A percentile compares a stretch with the other conserved stretches of the same genome.
phyloP scores from a whole-genome alignment of 2,888 invertebrate genomes.

The Alloscopus bannaensis region DNA sequence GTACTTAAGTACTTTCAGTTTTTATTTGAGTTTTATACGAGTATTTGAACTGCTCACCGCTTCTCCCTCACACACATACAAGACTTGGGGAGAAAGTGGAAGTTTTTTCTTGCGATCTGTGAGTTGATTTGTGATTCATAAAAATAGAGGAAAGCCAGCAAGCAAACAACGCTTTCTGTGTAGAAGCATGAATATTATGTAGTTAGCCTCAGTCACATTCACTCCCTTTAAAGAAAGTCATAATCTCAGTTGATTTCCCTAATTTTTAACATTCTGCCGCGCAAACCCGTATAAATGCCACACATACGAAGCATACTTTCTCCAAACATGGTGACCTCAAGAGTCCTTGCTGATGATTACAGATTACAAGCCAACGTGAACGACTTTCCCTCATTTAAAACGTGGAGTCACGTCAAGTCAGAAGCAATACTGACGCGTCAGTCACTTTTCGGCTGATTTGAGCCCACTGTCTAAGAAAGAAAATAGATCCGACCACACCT shows the following conservation, averaged over 20 bases:
- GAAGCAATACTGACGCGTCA: no score
- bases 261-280: conserved; percentile 50
- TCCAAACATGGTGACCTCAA: no score
- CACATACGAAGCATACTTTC: no score
- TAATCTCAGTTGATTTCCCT: conserved; percentile 49
- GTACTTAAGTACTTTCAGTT: conserved; percentile 60
- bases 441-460: no score
- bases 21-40: conserved; percentile 64
- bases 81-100: conserved; percentile 22
- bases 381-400: no score
- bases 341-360: no score
- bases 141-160: conserved; percentile 26
- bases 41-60: conserved; percentile 52
- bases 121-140: conserved; percentile 59
- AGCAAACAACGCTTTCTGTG: conserved; percentile 23
- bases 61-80: conserved; percentile 21
- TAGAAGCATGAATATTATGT: background rate
- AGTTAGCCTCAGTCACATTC: conserved; percentile 27
- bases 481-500: no score
- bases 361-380: no score
- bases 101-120: conserved; percentile 41
- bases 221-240: conserved; percentile 29
- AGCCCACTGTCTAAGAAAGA: no score
- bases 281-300: no score
- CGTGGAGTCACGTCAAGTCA: no score